These are phyloP conservation scores for Xiphorhynchus elegans DNA, from an alignment of 2,113 vertebrate species.

Conservation along the genomic window DNA sequence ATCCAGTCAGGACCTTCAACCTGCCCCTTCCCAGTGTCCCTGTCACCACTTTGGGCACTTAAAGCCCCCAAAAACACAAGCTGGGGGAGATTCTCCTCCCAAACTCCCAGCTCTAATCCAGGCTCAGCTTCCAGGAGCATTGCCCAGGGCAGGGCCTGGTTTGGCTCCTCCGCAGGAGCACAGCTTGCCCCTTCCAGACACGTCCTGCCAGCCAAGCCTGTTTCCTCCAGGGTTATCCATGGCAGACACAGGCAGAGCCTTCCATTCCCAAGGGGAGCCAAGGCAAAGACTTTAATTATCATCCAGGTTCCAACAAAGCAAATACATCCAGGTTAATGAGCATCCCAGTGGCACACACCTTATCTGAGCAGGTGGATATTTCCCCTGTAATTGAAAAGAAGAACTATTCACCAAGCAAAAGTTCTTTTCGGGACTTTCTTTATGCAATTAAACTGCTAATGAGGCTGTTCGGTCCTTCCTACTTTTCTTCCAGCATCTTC, in stretches of 20 bases:
- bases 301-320: not conserved
- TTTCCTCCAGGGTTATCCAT: not conserved
- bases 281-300: not conserved
- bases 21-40: no score
- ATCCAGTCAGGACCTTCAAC: no score
- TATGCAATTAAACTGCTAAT: not conserved
- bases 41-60: no score
- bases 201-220: not conserved
- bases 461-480: not conserved
- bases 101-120: not conserved
- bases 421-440: not conserved
- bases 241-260: not conserved
- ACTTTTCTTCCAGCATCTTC: not conserved
- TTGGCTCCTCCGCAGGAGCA: not conserved
- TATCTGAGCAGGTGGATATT: not conserved
- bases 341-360: not conserved
- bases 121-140: not conserved
- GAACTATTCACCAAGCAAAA: not conserved
- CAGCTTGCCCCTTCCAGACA: not conserved
- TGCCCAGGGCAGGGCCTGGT: not conserved
- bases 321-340: slow-evolving; percentile 34
- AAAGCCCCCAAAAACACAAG: not conserved
- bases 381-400: not conserved
- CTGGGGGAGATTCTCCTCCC: not conserved
- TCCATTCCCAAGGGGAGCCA: not conserved